Evolutionary conservation across 2,888 invertebrate species (phyloP).

Genomic region (Tinea semifulvella): DNA sequence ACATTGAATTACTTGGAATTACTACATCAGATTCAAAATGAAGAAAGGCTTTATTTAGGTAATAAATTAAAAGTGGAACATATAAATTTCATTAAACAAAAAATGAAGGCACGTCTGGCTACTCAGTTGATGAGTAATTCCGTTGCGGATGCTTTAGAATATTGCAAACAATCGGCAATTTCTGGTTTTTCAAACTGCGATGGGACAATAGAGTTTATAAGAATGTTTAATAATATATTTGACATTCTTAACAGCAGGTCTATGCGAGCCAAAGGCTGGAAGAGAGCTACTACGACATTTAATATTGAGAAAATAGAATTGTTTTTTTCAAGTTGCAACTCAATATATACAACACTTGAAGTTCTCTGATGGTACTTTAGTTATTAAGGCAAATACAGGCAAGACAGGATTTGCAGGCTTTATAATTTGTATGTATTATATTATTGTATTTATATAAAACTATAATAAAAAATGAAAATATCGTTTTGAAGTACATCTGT

Average conservation of each 20-base stretch:
- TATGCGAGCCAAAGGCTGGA: not conserved
- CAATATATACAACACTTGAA: not conserved
- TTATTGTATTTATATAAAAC: conserved; percentile 7
- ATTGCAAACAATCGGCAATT: conserved; percentile 11
- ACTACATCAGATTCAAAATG: conserved; percentile 16
- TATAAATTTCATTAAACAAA: conserved; percentile 15
- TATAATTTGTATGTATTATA: conserved; percentile 14
- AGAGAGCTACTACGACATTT: not conserved
- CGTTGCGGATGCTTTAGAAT: conserved; percentile 15
- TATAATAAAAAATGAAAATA: conserved; percentile 2
- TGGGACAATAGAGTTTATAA: conserved; percentile 14
- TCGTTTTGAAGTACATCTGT: conserved; percentile 3
- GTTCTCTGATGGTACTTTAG: not conserved
- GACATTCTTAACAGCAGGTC: conserved; percentile 6
- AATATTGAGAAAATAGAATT: not conserved
- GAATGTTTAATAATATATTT: conserved; percentile 15
- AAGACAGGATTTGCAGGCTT: conserved; percentile 16
- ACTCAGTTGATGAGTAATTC: conserved; percentile 17
- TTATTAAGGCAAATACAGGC: not conserved
- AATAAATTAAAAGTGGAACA: conserved; percentile 17
- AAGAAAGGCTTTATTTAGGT: conserved; percentile 16
- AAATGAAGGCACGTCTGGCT: conserved; percentile 14
- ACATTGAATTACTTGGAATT: conserved; percentile 14
- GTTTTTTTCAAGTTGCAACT: not conserved
- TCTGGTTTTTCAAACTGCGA: not conserved